Conservation (phyloP, 2,888 invertebrate species). For the Archips xylosteana region DNA sequence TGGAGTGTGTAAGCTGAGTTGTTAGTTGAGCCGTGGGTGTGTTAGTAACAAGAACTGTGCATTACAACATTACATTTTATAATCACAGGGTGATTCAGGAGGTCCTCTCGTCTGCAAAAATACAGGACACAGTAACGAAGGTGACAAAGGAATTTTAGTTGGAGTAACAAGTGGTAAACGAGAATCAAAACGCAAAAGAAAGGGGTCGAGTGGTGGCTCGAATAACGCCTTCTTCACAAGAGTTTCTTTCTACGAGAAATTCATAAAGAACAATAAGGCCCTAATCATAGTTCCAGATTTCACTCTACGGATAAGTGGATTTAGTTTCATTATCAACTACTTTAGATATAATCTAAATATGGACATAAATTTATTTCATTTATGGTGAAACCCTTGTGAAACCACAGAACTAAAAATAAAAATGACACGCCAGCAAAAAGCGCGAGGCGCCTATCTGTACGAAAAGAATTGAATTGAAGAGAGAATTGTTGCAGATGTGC, state of each 20-base stretch:
- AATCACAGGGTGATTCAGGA: constrained; percentile 4
- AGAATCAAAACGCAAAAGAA: neutral
- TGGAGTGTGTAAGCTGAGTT: too few species aligned
- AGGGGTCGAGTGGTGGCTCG: too few species aligned
- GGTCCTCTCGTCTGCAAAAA: neutral
- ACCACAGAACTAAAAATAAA: too few species aligned
- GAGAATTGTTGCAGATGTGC: too few species aligned
- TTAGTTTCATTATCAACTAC: neutral
- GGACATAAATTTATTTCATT: too few species aligned
- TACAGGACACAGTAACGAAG: neutral
- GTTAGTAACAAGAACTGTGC: too few species aligned
- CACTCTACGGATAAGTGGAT: neutral
- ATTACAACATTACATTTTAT: neutral
- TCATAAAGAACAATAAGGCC: neutral
- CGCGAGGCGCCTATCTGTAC: too few species aligned
- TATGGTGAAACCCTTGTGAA: too few species aligned
- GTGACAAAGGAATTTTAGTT: neutral
- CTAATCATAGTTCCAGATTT: neutral
- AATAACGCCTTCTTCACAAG: constrained; percentile 3
- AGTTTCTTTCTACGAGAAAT: neutral
- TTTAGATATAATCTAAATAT: too few species aligned
- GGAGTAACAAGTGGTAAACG: neutral
- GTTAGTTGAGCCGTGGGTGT: too few species aligned
- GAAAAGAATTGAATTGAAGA: too few species aligned
- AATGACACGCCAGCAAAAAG: too few species aligned